These are phyloP conservation scores for Lophura swinhoii DNA, from an alignment of 2,797 vertebrate species.

Conservation along the genomic window DNA sequence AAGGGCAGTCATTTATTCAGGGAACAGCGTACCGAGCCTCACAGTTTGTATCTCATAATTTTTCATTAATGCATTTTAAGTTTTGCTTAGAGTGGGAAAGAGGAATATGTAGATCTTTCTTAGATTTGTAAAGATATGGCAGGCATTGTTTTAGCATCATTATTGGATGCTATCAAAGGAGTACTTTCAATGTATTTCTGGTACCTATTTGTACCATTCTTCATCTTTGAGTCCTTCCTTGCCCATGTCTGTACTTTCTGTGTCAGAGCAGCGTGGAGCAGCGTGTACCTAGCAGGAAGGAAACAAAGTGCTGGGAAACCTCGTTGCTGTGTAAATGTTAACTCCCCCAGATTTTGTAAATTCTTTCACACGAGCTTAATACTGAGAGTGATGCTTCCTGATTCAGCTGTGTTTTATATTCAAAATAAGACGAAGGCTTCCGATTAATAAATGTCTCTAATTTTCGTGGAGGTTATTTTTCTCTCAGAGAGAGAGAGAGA, in stretches of 20 bases:
- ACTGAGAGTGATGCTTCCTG: not conserved
- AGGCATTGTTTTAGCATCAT: not conserved
- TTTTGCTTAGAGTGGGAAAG: not conserved
- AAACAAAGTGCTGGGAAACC: not conserved
- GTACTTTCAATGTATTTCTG: not conserved
- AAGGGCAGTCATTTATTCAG: not conserved
- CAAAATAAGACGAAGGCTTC: not conserved
- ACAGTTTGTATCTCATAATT: not conserved
- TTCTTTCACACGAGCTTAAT: not conserved
- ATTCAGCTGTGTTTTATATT: not conserved
- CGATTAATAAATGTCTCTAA: not conserved
- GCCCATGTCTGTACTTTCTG: not conserved
- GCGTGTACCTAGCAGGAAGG: not conserved
- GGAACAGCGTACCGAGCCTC: not conserved
- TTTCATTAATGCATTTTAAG: not conserved
- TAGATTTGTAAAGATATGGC: not conserved
- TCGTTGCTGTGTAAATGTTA: not conserved
- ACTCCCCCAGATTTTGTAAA: not conserved
- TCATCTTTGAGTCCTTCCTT: not conserved
- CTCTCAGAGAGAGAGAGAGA: not conserved
- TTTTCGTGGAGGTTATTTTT: not conserved
- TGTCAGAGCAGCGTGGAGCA: not conserved
- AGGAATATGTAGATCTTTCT: not conserved
- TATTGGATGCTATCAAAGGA: not conserved
- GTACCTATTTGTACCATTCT: not conserved